Evolutionary conservation across 1,140 invertebrate species (phyloP).

Genomic region (Cydia fagiglandana): DNA sequence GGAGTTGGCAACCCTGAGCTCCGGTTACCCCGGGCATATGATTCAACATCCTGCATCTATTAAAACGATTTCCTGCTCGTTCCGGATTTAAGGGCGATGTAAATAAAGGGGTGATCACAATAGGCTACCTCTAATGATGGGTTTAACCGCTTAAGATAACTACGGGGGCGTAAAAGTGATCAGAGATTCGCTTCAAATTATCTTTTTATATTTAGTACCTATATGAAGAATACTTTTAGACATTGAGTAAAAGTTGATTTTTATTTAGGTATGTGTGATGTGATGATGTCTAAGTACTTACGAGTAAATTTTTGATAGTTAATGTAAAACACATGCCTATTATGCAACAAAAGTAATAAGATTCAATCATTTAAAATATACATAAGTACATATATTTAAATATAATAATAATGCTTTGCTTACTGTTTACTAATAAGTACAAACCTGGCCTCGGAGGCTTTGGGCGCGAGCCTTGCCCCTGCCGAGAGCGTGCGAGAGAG

Average conservation of each 20-base stretch:
- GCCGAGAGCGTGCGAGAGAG: slow-evolving; percentile 32
- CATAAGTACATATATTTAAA: too few relatives aligned
- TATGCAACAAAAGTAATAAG: too few relatives aligned
- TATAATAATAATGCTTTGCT: too few relatives aligned
- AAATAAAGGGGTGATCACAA: slow-evolving; percentile 48
- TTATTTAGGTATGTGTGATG: too few relatives aligned
- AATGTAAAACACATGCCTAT: too few relatives aligned
- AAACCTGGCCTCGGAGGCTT: background rate
- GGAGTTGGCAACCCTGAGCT: too few relatives aligned
- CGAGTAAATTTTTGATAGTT: too few relatives aligned
- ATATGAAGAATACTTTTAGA: background rate
- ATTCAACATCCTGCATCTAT: slow-evolving; percentile 51
- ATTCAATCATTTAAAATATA: too few relatives aligned
- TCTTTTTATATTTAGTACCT: background rate
- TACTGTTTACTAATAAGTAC: background rate
- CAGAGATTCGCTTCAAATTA: background rate
- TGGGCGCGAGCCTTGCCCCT: slow-evolving; percentile 33
- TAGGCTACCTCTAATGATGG: slow-evolving; percentile 37
- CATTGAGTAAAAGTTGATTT: background rate
- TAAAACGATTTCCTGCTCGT: slow-evolving; percentile 56
- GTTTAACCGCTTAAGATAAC: slow-evolving; percentile 11
- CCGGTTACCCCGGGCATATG: slow-evolving; percentile 36
- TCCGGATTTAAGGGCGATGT: slow-evolving; percentile 36
- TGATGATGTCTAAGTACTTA: too few relatives aligned
- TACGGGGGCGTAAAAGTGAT: slow-evolving; percentile 37